A percentile compares a stretch with the other conserved stretches of the same genome.
phyloP scores from a whole-genome alignment of 2,113 vertebrate species.

The Labeo catla region DNA sequence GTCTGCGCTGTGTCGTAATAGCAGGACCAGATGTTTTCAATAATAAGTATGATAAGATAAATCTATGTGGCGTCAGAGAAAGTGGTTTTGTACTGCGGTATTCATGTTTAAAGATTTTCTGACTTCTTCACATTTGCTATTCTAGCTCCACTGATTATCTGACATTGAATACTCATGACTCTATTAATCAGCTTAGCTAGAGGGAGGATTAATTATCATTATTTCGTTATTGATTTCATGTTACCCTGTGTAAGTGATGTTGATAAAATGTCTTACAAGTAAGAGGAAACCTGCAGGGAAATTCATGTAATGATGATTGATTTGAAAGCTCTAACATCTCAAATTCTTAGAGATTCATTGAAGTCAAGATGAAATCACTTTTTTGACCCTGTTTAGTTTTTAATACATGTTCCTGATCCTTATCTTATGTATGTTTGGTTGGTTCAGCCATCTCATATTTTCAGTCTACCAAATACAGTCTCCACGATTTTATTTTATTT shows the following conservation, averaged over 20 bases:
- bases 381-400: background rate
- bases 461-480: background rate
- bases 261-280: constrained; percentile 11
- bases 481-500: too few relatives aligned
- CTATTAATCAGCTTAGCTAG: background rate
- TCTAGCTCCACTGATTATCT: background rate
- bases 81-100: background rate
- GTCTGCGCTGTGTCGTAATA: constrained; percentile 62
- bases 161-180: background rate
- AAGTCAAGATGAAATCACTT: background rate
- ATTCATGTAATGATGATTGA: constrained; percentile 23
- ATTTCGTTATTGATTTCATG: constrained; percentile 20
- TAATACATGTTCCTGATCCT: background rate
- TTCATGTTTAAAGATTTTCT: constrained; percentile 21
- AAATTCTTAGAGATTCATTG: constrained; percentile 25
- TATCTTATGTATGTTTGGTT: background rate
- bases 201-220: background rate
- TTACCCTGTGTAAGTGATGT: background rate
- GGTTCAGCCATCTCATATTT: background rate
- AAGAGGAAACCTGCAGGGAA: background rate
- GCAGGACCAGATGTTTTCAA: constrained; percentile 49
- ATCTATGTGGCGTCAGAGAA: background rate
- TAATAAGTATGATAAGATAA: constrained; percentile 11
- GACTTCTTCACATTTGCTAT: background rate
- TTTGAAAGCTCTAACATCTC: constrained; percentile 36